Evolutionary conservation across 53 echinoderm and acorn worm species (phyloP).

Genomic region (Henricia sp.): DNA sequence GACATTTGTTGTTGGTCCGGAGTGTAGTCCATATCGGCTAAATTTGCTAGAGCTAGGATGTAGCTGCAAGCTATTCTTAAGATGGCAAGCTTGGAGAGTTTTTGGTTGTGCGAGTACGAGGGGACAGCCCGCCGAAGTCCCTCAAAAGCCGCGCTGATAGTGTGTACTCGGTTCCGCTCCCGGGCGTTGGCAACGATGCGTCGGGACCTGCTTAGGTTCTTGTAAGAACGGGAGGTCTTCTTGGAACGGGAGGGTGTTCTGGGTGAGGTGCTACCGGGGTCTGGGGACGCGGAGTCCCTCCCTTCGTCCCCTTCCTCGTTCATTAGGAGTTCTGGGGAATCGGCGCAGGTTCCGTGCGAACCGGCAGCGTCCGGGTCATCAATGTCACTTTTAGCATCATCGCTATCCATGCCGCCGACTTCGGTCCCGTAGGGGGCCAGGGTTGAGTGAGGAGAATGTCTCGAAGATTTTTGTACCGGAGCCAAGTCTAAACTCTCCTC

Average conservation of each 20-base stretch:
- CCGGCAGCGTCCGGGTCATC: conserved; percentile 39
- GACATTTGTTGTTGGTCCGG: conserved; percentile 73
- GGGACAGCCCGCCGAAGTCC: conserved; percentile 95
- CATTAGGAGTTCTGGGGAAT: conserved; percentile 32
- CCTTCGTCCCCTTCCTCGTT: conserved; percentile 15
- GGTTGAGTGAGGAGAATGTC: too few relatives aligned
- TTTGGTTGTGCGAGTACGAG: conserved; percentile 98
- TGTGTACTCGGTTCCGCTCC: conserved; percentile 95
- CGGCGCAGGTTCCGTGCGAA: conserved; percentile 48
- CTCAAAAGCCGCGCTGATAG: conserved; percentile 98
- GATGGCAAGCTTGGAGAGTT: conserved; percentile 97
- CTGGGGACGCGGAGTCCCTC: conserved; percentile 5
- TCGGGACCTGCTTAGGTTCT: conserved; percentile 86
- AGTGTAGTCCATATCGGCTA: conserved; percentile 91
- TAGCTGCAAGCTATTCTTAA: conserved; percentile 97
- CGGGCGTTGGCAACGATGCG: conserved; percentile 96
- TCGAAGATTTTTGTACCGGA: background rate
- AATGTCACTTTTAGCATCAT: conserved; percentile 52
- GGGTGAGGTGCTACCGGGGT: conserved; percentile 7
- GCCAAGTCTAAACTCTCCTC: conserved; percentile 24
- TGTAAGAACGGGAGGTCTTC: conserved; percentile 72
- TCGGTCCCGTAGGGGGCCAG: background rate
- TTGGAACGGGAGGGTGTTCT: conserved; percentile 16
- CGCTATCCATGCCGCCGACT: conserved; percentile 13
- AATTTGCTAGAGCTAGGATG: conserved; percentile 87